Evolutionary conservation across 2,797 vertebrate species (phyloP).

Genomic region (Cynodonichthys magdalenae): DNA sequence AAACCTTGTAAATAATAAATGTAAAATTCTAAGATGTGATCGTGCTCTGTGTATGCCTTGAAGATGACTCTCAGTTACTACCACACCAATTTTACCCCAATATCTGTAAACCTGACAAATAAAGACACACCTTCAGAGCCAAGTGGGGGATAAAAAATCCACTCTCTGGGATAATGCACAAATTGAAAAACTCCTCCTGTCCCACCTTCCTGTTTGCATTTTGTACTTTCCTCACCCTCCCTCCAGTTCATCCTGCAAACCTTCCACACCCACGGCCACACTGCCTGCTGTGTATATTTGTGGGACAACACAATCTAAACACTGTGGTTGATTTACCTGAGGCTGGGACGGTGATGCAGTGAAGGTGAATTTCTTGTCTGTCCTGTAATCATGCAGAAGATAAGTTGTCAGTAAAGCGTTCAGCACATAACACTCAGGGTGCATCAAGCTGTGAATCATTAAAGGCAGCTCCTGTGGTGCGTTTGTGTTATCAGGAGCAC

Average conservation of each 20-base stretch:
- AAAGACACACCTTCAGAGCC: too few relatives aligned
- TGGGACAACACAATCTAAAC: background rate
- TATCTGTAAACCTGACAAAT: too few relatives aligned
- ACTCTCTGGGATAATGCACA: background rate
- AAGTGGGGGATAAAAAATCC: background rate
- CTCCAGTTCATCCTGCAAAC: background rate
- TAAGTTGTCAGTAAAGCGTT: conserved; percentile 2
- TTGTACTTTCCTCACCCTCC: conserved; percentile 5
- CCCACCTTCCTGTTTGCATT: background rate
- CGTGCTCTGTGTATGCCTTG: too few relatives aligned
- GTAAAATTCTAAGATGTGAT: too few relatives aligned
- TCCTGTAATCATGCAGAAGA: conserved; percentile 76
- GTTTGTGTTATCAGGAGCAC: conserved; percentile 30
- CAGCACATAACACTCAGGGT: background rate
- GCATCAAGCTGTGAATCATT: background rate
- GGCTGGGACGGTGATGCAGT: conserved; percentile 95
- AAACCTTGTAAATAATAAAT: too few relatives aligned
- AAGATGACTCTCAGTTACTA: too few relatives aligned
- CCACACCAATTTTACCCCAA: too few relatives aligned
- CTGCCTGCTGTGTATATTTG: background rate
- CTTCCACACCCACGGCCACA: background rate
- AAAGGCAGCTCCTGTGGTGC: background rate
- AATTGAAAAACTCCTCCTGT: background rate
- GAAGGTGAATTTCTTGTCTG: conserved; percentile 88
- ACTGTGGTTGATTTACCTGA: conserved; percentile 82